Conservation (phyloP, 2,797 vertebrate species). For the Enteromius mattozi region DNA sequence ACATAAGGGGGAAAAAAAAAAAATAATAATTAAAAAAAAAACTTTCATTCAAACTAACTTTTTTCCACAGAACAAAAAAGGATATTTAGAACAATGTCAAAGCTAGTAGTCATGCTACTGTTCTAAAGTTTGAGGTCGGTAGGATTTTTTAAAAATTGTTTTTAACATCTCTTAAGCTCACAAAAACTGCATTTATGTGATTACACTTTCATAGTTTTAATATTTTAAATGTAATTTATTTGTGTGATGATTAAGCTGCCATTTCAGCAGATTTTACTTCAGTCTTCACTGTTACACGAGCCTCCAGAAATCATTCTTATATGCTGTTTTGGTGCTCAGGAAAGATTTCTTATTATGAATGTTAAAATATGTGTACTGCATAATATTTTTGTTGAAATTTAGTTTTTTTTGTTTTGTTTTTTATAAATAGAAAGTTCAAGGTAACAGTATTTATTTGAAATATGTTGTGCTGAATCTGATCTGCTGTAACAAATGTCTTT, state of each 20-base stretch:
- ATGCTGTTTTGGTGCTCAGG: no score
- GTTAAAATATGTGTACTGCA: neutral
- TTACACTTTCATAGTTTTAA: neutral
- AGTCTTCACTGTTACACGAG: neutral
- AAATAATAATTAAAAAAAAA: no score
- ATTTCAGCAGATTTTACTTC: neutral
- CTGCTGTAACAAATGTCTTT: neutral
- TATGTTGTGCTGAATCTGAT: neutral
- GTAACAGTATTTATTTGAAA: neutral
- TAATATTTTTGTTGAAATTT: neutral
- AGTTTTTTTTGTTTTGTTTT: neutral
- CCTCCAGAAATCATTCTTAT: neutral
- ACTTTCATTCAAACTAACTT: neutral
- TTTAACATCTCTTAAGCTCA: neutral
- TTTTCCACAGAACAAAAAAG: neutral
- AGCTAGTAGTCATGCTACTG: neutral
- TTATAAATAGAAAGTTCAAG: neutral
- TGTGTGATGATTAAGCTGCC: neutral
- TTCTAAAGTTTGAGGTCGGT: neutral
- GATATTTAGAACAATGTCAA: neutral
- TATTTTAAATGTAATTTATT: neutral
- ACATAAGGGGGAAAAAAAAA: no score
- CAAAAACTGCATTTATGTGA: neutral
- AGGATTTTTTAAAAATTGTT: neutral
- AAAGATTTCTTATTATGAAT: neutral